Conservation (phyloP, 1,140 invertebrate genomes). For the Diorhabda elongata region DNA sequence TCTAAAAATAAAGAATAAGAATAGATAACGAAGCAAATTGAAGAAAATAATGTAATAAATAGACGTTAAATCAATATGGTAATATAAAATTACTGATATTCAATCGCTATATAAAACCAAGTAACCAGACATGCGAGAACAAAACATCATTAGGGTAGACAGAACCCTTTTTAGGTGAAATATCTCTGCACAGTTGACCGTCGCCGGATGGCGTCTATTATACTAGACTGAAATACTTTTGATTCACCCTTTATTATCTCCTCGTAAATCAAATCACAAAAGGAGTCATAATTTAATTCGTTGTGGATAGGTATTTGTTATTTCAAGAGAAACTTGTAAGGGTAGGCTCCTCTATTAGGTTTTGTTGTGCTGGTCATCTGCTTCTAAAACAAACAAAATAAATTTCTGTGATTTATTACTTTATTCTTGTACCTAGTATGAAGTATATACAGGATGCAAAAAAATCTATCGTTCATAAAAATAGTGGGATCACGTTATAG, state of each 20-base stretch:
- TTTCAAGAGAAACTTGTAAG: neutral
- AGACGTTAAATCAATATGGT: too few relatives aligned
- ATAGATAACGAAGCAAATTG: too few relatives aligned
- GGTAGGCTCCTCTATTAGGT: neutral
- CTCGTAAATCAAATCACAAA: conserved; percentile 3
- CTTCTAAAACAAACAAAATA: neutral
- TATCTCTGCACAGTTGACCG: neutral
- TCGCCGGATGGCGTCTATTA: neutral
- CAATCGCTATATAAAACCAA: too few relatives aligned
- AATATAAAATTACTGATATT: too few relatives aligned
- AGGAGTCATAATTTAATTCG: conserved; percentile 2
- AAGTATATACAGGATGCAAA: too few relatives aligned
- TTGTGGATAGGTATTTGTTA: neutral
- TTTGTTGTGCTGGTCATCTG: neutral
- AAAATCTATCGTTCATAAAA: too few relatives aligned
- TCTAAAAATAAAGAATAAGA: too few relatives aligned
- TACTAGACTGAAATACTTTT: neutral
- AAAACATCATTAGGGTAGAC: neutral
- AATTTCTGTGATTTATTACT: neutral
- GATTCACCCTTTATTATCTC: neutral
- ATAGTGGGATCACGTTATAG: too few relatives aligned
- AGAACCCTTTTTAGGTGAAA: neutral
- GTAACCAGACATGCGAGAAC: neutral
- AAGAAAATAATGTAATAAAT: too few relatives aligned
- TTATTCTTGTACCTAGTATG: too few relatives aligned